phyloP scores from a whole-genome alignment of 2,113 vertebrate species.

The Myotis yumanensis region DNA sequence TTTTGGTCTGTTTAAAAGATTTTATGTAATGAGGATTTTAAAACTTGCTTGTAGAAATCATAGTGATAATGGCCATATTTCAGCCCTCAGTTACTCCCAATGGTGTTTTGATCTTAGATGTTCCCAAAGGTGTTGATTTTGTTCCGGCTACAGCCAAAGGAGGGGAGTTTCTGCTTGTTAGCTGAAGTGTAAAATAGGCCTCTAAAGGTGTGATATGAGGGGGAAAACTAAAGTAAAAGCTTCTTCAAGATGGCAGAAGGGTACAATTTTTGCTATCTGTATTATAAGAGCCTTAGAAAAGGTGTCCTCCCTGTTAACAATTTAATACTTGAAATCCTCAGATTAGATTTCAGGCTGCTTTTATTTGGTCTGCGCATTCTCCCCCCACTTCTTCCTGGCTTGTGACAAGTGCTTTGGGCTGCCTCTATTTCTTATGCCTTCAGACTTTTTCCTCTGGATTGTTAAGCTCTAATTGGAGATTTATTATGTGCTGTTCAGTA shows the following conservation, averaged over 20 bases:
- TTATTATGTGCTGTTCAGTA: constrained; percentile 76
- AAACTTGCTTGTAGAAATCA: not conserved
- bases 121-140: not conserved
- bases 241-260: not conserved
- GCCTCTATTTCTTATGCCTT: constrained; percentile 62
- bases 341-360: not conserved
- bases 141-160: not conserved
- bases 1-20: not conserved
- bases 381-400: constrained; percentile 13
- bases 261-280: not conserved
- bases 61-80: not conserved
- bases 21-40: not conserved
- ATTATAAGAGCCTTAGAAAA: not conserved
- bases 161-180: not conserved
- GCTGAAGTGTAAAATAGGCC: not conserved
- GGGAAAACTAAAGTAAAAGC: not conserved
- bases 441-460: constrained; percentile 63
- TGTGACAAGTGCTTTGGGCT: constrained; percentile 48
- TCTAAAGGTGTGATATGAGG: not conserved
- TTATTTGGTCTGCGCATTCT: not conserved
- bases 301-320: constrained; percentile 16
- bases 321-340: not conserved
- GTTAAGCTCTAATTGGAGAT: constrained; percentile 69
- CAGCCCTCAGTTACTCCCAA: not conserved
- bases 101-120: not conserved